These are phyloP conservation scores for Ondatra zibethicus DNA, from an alignment of 2,113 vertebrate species.

Conservation along the genomic window DNA sequence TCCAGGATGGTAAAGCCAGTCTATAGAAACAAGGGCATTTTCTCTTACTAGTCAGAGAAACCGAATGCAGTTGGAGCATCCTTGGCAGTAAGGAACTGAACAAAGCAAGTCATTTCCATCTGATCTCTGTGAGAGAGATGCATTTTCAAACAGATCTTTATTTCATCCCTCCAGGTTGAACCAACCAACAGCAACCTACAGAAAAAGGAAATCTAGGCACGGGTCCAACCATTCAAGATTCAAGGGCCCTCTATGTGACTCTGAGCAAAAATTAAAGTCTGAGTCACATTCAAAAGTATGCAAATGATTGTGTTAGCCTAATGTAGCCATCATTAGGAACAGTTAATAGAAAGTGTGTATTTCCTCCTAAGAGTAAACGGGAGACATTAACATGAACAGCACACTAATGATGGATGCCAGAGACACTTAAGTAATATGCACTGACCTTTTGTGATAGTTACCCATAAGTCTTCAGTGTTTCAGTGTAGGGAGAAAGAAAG, in stretches of 20 bases:
- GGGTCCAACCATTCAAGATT: neutral
- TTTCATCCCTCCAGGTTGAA: neutral
- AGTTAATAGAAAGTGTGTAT: neutral
- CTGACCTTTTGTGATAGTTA: neutral
- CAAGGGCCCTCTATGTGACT: neutral
- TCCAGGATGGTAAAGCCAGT: neutral
- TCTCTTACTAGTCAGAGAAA: neutral
- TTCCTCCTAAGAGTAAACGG: neutral
- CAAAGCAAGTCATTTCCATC: neutral
- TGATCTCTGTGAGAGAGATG: neutral
- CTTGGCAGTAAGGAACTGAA: neutral
- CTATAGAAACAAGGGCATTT: neutral
- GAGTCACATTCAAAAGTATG: neutral
- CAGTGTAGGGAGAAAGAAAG: neutral
- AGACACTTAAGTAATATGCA: neutral
- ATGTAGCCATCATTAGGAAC: neutral
- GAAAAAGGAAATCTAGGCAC: neutral
- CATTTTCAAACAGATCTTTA: neutral
- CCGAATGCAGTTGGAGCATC: accelerated
- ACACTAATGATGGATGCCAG: neutral
- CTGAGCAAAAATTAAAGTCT: neutral
- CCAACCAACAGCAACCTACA: neutral
- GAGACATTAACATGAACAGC: neutral
- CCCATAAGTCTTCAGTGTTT: neutral
- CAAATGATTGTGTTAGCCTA: neutral